Evolutionary conservation across 2,113 vertebrate species (phyloP), one percentile per base, ranked within the genome.

Genomic region (Colinus virginianus): DNA sequence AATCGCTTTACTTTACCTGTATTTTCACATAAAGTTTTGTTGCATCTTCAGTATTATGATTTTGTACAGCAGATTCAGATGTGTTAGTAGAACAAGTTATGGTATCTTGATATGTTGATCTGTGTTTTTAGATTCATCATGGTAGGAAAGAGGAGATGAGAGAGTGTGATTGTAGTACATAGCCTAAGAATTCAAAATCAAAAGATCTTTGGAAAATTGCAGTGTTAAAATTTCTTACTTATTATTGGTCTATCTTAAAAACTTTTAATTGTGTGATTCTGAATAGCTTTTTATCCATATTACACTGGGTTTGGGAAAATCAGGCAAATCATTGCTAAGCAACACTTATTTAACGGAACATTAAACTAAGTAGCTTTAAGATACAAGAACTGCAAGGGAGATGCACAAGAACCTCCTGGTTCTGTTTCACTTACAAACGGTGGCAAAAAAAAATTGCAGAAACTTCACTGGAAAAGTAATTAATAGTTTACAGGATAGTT

Each of bases 361-460:
- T 95, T 87, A 85, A 94, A 77, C 53, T 84, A 77, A 84, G 89
- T 77, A 72, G 36, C 9, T 84, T 78, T 71, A 90, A 92, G 81
- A 58, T 82, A 69, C 0, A 13, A 7, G 48, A 48, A 86, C 78
- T 91, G 58, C 62, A 78, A 38, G 23, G 46, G 80, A 64, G 69
- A 71, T 61, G 51, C 61, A 56, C 40, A 11, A 61, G 58, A 79
- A 45, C 32, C 20, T 86, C 91, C 56, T 86, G 55, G 49, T 87
- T 92, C 70, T 23, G 36, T 78, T 90, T 72, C 25, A 42, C 1
- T 92, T 30, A 16, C 58, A 63, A 88, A 76, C 28, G 17, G 30
- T 1, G 1, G 51, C 36, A 51, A 36, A 83, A 53, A 34, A 76
- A 79, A 40, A 45, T 51, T 88, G 58, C 45, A 74, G 76, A 74